Evolutionary conservation across 2,888 invertebrate genomes (phyloP), one percentile per base, ranked within the genome.

Genomic region (Netelia melanura): DNA sequence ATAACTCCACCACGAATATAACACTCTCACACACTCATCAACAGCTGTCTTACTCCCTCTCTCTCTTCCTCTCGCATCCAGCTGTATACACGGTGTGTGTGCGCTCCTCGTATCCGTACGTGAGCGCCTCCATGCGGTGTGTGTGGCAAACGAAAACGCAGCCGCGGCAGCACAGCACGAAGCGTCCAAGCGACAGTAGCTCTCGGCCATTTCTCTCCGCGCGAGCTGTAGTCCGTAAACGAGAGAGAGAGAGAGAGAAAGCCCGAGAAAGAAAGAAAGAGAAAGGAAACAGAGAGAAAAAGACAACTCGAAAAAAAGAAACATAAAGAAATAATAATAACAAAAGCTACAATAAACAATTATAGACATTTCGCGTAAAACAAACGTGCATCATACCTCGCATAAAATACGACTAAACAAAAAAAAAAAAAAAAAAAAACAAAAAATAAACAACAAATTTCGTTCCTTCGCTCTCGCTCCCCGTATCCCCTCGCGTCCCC

Each of bases 141-240:
- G 64, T n/a, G 65, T 58, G 38, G 30, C 54, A n/a, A 75, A 43
- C 62, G 54, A 65, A 76, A 78, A 78, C 78, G 83, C 75, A 84
- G 82, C 72, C 84, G 88, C 87, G 81, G 82, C 72, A 82, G 88
- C 87, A 88, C 87, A 87, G 85, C 87, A 62, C 70, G 65, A 25
- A 81, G 78, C 79, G 81, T 70, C 89, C 86, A 87, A 80, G 78
- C 71, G 81, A 83, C 86, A 87, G 89, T 90, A 91, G 93, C 92
- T 84, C 92, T 93, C 93, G 93, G 93, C 93, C 93, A 93, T 93
- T 93, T 93, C 92, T 92, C 92, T 92, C 90, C 92, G 48, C 90
- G 91, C 89, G 91, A 91, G 90, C 85, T 75, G 79, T 80, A 71
- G 64, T 62, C 48, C 79, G 79, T 65, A 80, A 72, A 38, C 38